These are phyloP conservation scores for Propithecus deckenii DNA, from an alignment of 2,797 vertebrate species.

Conservation along the genomic window DNA sequence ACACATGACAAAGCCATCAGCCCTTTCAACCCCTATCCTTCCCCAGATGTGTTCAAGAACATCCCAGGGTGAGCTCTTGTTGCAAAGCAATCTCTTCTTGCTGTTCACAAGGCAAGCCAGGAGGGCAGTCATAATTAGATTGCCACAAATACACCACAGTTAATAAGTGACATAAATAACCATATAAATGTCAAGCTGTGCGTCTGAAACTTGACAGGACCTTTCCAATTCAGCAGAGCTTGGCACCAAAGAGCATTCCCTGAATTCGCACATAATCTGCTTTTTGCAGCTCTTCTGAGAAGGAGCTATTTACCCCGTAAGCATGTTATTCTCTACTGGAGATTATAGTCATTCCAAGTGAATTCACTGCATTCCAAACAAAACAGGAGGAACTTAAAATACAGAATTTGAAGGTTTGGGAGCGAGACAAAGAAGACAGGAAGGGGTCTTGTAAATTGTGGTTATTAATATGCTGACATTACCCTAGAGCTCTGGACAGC, in stretches of 20 bases:
- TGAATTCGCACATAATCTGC: constrained; percentile 79
- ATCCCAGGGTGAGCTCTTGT: neutral
- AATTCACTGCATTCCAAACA: constrained; percentile 82
- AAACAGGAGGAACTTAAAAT: constrained; percentile 78
- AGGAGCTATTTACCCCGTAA: constrained; percentile 78
- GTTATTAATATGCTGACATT: constrained; percentile 30
- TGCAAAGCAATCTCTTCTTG: neutral
- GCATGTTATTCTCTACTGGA: constrained; percentile 81
- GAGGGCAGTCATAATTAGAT: constrained; percentile 65
- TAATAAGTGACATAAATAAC: constrained; percentile 77
- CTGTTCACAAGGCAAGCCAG: constrained; percentile 11
- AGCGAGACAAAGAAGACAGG: constrained; percentile 61
- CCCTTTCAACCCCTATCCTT: neutral
- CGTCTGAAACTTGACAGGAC: constrained; percentile 55
- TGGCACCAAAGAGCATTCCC: constrained; percentile 73
- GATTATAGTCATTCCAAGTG: constrained; percentile 81
- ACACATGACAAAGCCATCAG: neutral
- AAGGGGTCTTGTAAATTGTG: constrained; percentile 71
- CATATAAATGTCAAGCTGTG: constrained; percentile 56
- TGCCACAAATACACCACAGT: constrained; percentile 61
- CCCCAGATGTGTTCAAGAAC: neutral
- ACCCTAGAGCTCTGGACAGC: neutral
- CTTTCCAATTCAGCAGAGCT: constrained; percentile 60
- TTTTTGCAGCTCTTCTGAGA: constrained; percentile 77
- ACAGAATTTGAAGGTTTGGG: constrained; percentile 67